A percentile compares a stretch with the other conserved stretches of the same genome.
phyloP scores from a whole-genome alignment of 2,113 vertebrate species.

The Sitta europaea region DNA sequence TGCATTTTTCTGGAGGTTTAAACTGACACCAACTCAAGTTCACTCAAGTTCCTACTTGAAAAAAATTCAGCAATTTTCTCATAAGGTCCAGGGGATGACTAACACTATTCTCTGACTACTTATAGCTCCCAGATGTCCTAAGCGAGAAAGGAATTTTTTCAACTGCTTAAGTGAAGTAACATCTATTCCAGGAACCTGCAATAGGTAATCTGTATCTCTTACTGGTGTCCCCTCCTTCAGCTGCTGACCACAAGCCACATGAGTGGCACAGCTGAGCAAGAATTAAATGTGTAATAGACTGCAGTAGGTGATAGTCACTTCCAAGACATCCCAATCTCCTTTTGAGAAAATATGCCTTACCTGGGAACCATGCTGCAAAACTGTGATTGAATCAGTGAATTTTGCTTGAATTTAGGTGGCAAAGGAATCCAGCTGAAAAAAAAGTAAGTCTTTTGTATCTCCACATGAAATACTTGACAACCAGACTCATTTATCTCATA shows the following conservation, averaged over 20 bases:
- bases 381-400: not conserved
- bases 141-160: not conserved
- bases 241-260: not conserved
- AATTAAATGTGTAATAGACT: not conserved
- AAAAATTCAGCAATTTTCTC: not conserved
- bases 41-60: not conserved
- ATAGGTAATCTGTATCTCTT: not conserved
- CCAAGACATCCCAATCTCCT: not conserved
- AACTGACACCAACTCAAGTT: not conserved
- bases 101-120: not conserved
- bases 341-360: not conserved
- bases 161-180: not conserved
- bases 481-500: slow-evolving; percentile 71
- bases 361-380: not conserved
- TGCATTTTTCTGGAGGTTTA: not conserved
- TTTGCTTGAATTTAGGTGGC: slow-evolving; percentile 25
- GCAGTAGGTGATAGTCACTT: not conserved
- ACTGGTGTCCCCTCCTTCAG: not conserved
- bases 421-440: slow-evolving; percentile 42
- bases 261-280: not conserved
- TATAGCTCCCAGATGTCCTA: not conserved
- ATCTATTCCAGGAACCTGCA: not conserved
- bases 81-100: not conserved
- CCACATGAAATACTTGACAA: slow-evolving; percentile 67
- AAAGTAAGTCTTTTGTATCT: slow-evolving; percentile 56